Conservation (phyloP, 1,140 invertebrate genomes). For the Saxidomus purpurata region DNA sequence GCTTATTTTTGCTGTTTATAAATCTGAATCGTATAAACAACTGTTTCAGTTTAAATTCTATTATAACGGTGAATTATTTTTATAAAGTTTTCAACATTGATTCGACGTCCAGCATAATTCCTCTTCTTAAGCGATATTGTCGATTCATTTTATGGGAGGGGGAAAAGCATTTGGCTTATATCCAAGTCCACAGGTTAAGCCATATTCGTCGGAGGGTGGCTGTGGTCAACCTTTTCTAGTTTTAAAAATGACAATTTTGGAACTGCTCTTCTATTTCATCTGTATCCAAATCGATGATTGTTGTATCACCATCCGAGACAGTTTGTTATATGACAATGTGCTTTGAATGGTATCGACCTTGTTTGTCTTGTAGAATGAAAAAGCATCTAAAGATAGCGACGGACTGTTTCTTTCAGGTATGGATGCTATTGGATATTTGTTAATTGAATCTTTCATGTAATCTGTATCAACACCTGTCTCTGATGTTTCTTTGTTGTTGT, state of each 20-base stretch:
- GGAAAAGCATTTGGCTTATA: background rate
- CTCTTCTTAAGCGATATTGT: too few relatives aligned
- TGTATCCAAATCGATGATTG: background rate
- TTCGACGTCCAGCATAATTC: too few relatives aligned
- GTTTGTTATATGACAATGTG: background rate
- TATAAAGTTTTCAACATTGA: too few relatives aligned
- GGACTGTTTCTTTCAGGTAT: too few relatives aligned
- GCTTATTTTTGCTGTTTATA: too few relatives aligned
- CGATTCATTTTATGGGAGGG: background rate
- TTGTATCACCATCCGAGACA: too few relatives aligned
- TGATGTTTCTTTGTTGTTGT: background rate
- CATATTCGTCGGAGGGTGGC: background rate
- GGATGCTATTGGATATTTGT: too few relatives aligned
- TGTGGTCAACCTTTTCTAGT: background rate
- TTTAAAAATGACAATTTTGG: background rate
- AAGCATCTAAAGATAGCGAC: too few relatives aligned
- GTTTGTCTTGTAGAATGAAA: conserved; percentile 6
- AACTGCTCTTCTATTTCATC: background rate
- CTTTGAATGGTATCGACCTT: background rate
- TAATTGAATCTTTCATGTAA: too few relatives aligned
- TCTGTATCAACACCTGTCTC: background rate
- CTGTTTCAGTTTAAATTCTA: too few relatives aligned
- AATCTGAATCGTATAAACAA: too few relatives aligned
- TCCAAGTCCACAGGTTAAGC: background rate
- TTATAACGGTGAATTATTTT: too few relatives aligned